phyloP scores from a whole-genome alignment of 2,113 vertebrate species.

The Corvus cornix region DNA sequence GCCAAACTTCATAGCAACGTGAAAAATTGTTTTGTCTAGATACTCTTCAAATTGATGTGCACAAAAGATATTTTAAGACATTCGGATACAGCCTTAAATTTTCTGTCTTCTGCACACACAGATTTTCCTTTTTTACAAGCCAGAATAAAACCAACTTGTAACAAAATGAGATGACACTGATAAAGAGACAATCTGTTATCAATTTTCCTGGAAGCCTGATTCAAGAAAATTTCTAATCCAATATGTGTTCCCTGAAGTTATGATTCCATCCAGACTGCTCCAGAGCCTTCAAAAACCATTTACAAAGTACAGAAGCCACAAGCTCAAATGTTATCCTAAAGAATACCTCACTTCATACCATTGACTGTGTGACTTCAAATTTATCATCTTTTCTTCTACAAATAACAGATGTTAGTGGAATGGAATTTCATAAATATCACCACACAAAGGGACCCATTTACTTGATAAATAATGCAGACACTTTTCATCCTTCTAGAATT shows the following conservation, averaged over 20 bases:
- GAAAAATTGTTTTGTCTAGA: neutral
- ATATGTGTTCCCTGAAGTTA: neutral
- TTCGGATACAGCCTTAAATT: neutral
- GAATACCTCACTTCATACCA: neutral
- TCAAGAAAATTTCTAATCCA: neutral
- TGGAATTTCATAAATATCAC: neutral
- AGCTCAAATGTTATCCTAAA: neutral
- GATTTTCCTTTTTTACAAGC: neutral
- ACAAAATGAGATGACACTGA: neutral
- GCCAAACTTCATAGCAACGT: neutral
- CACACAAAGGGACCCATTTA: neutral
- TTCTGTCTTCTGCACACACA: neutral
- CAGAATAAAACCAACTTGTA: neutral
- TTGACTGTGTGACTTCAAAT: conserved; percentile 29
- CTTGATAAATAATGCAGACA: neutral
- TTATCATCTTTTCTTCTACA: conserved; percentile 16
- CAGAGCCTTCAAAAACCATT: conserved; percentile 11
- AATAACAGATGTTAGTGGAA: neutral
- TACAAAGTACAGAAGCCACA: neutral
- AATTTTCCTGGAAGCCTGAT: neutral
- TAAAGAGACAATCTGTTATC: neutral
- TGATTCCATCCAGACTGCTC: neutral
- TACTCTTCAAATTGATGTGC: neutral
- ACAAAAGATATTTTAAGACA: neutral
- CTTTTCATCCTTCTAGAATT: neutral